Conservation (phyloP, 2,888 invertebrate species). For the Gordius sp. region DNA sequence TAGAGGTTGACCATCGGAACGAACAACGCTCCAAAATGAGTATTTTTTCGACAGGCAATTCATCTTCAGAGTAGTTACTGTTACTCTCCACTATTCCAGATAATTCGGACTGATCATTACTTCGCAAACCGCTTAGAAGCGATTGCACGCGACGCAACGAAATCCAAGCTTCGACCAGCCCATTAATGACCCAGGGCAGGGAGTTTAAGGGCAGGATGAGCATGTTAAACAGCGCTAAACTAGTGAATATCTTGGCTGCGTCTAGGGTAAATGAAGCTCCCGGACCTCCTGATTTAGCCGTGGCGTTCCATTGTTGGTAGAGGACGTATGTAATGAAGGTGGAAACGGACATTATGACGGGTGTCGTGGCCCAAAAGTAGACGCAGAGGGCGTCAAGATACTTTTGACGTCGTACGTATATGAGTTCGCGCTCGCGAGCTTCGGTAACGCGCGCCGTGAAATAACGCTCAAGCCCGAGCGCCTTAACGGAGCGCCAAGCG, state of each 20-base stretch:
- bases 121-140: too few species aligned
- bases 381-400: slow-evolving; percentile 89
- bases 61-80: too few species aligned
- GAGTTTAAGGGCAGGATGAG: slow-evolving; percentile 77
- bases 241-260: slow-evolving; percentile 47
- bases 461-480: slow-evolving; percentile 71
- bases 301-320: neutral
- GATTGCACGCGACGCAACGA: slow-evolving; percentile 61
- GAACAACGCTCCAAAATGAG: too few species aligned
- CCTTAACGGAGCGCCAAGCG: slow-evolving; percentile 64
- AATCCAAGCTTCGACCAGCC: slow-evolving; percentile 77
- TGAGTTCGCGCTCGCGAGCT: slow-evolving; percentile 27
- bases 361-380: slow-evolving; percentile 92
- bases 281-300: neutral
- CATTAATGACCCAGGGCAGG: slow-evolving; percentile 92
- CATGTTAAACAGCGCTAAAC: slow-evolving; percentile 76
- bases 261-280: neutral
- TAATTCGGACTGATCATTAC: too few species aligned
- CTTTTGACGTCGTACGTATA: slow-evolving; percentile 42
- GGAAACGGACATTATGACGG: slow-evolving; percentile 48
- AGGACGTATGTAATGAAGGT: slow-evolving; percentile 52
- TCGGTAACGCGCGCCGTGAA: slow-evolving; percentile 33
- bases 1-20: too few species aligned
- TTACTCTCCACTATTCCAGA: too few species aligned
- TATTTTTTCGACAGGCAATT: too few species aligned